Base-by-base conservation (phyloP, 2,888 invertebrate species). In the Hydriomena furcata region DNA sequence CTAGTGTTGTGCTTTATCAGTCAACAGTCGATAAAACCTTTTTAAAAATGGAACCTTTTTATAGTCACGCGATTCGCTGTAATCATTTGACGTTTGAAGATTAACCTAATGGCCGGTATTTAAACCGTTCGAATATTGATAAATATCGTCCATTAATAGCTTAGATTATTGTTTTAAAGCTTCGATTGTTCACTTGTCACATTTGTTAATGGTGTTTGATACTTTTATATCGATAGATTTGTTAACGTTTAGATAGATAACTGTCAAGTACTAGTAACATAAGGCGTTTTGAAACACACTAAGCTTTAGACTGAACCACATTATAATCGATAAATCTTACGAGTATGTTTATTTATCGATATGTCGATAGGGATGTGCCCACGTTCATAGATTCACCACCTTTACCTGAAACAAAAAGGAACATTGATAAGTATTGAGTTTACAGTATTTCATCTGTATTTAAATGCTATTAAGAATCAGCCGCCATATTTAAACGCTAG, bases 41-140 rank as follows among this genome's bases (percentile, higher is more conserved):
- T 80, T 83, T 81, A 83, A 85, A 85, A 86, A 85, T 84, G 80
- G 76, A 73, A 68, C 74, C 85, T 84, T 83, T 84, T 84, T 76
- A 69, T 77, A 79, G 82, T 75, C 79, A 77, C 82, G 80, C 80
- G 79, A 84, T 82, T 80, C 65, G 71, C 61, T 63, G 72, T 76
- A 76, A 77, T 76, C 78, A 72, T 80, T 80, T 82, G 86, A 86
- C 86, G 74, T 80, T 76, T 68, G 44, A 56, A 83, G 86, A 87
- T 87, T 82, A 83, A 68, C 63, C 58, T 82, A 84, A 83, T 80
- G 79, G 71, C 56, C 62, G 68, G 10, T 36, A 31, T 75, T 79
- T 72, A 68, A 73, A 76, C 68, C 71, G 73, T 80, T 71, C 70
- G 64, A 71, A 68, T 85, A 88, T 87, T 84, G 87, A 88, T 82